Percentiles rank a stretch among this genome's conserved stretches.
Conservation (phyloP, 1,140 invertebrate genomes). For the Chironomus tepperi region DNA sequence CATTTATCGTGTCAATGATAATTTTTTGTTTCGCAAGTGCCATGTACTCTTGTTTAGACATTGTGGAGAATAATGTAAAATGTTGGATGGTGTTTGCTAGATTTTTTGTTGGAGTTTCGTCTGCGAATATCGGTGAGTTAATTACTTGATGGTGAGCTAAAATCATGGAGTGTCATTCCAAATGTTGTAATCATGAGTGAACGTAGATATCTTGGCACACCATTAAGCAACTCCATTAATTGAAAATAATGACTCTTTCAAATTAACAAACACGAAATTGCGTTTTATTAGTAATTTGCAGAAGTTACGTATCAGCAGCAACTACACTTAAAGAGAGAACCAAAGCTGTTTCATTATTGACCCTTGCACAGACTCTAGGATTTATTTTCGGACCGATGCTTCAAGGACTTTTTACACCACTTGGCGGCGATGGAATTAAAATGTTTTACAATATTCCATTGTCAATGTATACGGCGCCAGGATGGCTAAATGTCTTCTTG, state of each 20-base stretch:
- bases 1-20: constrained; percentile 59
- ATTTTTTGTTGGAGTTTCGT: constrained; percentile 76
- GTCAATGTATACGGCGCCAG: constrained; percentile 83
- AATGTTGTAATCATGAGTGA: too few relatives aligned
- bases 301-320: constrained; percentile 78
- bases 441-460: constrained; percentile 47
- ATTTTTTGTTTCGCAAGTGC: constrained; percentile 68
- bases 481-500: constrained; percentile 72
- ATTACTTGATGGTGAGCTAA: not conserved
- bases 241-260: constrained; percentile 22
- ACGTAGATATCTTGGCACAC: too few relatives aligned
- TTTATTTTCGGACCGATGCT: constrained; percentile 78
- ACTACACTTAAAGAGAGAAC: constrained; percentile 73
- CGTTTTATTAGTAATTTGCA: constrained; percentile 61
- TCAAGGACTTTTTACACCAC: constrained; percentile 65
- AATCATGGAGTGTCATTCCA: too few relatives aligned
- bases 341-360: constrained; percentile 72
- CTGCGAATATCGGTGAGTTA: constrained; percentile 47
- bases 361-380: constrained; percentile 77
- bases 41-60: constrained; percentile 68
- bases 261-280: not conserved
- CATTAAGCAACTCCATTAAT: too few relatives aligned
- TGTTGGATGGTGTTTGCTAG: constrained; percentile 66
- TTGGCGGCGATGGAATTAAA: constrained; percentile 53
- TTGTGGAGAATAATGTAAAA: constrained; percentile 48